Conservation (phyloP, 2,797 vertebrate genomes). For the Urocyon cinereoargenteus region DNA sequence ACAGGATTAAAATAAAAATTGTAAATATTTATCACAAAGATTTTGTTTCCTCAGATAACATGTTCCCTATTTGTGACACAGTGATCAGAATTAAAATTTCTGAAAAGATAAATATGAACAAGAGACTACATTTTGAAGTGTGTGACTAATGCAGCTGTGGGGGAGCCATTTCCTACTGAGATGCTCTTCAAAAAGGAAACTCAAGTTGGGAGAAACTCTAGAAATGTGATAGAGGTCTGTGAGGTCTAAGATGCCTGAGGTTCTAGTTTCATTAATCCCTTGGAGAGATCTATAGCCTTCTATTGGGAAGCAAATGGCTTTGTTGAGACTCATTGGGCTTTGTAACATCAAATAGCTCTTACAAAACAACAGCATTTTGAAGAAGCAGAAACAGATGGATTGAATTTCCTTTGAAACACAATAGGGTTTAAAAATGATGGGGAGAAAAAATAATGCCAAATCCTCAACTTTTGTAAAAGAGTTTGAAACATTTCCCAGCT, state of each 20-base stretch:
- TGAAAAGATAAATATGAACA: not conserved
- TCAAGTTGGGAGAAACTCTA: conserved; percentile 43
- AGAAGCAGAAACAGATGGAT: conserved; percentile 82
- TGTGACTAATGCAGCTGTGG: not conserved
- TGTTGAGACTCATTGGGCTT: conserved; percentile 72
- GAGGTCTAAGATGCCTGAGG: conserved; percentile 57
- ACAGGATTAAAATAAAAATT: conserved; percentile 1
- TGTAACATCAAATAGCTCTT: conserved; percentile 82
- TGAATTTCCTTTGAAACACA: conserved; percentile 83
- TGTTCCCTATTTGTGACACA: not conserved
- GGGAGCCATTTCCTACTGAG: conserved; percentile 19
- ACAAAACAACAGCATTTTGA: conserved; percentile 81
- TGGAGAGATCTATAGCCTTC: conserved; percentile 70
- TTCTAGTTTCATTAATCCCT: conserved; percentile 65
- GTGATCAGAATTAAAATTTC: not conserved
- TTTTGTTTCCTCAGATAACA: conserved; percentile 34
- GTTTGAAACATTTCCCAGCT: conserved; percentile 59
- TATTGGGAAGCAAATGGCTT: conserved; percentile 73
- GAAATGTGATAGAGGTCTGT: conserved; percentile 53
- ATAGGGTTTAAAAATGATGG: conserved; percentile 74
- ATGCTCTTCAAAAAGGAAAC: conserved; percentile 46
- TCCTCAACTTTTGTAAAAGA: conserved; percentile 63
- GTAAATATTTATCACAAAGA: not conserved
- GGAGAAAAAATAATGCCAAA: conserved; percentile 62
- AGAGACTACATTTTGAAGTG: conserved; percentile 20